Evolutionary conservation across 2,888 invertebrate species (phyloP), one percentile per base, ranked within the genome.

Genomic region (Drosophila infuscata): DNA sequence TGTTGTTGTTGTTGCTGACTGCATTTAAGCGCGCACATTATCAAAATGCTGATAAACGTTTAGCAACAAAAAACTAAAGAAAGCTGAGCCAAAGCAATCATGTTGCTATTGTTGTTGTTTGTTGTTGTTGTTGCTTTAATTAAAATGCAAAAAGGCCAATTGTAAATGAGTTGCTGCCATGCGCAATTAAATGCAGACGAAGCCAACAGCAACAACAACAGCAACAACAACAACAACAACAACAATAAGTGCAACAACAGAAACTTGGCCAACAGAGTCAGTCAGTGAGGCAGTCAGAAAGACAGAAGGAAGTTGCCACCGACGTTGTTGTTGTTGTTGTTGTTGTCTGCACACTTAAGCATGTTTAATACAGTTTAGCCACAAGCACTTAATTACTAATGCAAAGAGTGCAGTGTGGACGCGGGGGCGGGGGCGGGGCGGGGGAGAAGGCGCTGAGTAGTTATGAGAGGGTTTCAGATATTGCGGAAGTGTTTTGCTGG

Each of bases 321-420:
- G 69, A 41, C 62, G 74, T 38, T 63, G 65, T 79, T 68, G 86
- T 74, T 68, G 83, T 36, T 35, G 9, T 29, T 35, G 35, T 29
- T 53, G 53, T 53, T 38, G 87, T 82, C 85, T 92, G 91, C 90
- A 88, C 91, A 92, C 89, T 92, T 91, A 91, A 88, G 90, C 92
- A 91, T 91, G 90, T 91, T 92, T 92, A 91, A 92, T 91, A 91
- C 91, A 92, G 91, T 91, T 91, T 92, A 91, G 92, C 91, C 92
- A 88, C 92, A 92, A 92, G 91, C 89, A 89, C 92, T 91, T 92
- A 92, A 91, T 92, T 90, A 91, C 87, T 83, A 91, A 92, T 86
- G 84, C 82, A 78, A 56, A 43, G 51, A 46, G 61, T 41, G 61
- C 48, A 38, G 30, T 35, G 49, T 17, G 48, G 29, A 20, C 41